Percentiles rank a stretch among this genome's conserved stretches.
These are phyloP conservation scores for Trichopria drosophilae DNA, from an alignment of 2,888 invertebrate genomes.

Conservation along the genomic window DNA sequence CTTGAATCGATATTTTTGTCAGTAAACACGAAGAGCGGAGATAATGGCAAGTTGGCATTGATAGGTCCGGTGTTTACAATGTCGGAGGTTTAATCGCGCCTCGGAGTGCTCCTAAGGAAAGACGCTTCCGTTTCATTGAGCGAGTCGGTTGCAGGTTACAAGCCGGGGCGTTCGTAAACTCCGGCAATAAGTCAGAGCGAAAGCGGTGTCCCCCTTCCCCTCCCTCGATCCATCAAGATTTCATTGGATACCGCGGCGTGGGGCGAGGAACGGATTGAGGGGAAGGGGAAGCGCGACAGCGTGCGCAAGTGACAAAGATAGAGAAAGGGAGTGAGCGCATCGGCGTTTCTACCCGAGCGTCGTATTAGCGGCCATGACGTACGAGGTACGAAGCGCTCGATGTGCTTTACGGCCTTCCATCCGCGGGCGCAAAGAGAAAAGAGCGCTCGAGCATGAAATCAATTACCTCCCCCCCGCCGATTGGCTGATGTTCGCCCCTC, in stretches of 20 bases:
- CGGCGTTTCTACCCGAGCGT: background rate
- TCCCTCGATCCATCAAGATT: background rate
- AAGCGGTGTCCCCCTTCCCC: background rate
- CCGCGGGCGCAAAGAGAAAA: conserved; percentile 37
- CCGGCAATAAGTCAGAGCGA: conserved; percentile 13
- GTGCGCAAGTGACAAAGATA: too few relatives aligned
- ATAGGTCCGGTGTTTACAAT: too few relatives aligned
- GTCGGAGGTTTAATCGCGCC: conserved; percentile 13
- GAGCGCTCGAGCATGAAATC: conserved; percentile 51
- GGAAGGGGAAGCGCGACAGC: too few relatives aligned
- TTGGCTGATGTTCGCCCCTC: conserved; percentile 14
- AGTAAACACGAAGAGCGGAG: too few relatives aligned
- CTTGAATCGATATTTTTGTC: too few relatives aligned
- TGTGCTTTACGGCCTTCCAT: conserved; percentile 41
- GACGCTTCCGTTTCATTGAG: conserved; percentile 15
- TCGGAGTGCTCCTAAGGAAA: conserved; percentile 3
- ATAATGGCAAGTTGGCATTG: too few relatives aligned
- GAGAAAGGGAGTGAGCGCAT: background rate
- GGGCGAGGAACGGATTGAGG: background rate
- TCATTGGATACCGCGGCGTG: background rate
- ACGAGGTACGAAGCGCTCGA: conserved; percentile 42
- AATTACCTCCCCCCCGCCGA: conserved; percentile 44
- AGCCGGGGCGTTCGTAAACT: too few relatives aligned
- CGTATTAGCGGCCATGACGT: conserved; percentile 47
- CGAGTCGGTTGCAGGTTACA: too few relatives aligned